Conservation (phyloP, 2,888 invertebrate species). For the Xanthia icteritia region DNA sequence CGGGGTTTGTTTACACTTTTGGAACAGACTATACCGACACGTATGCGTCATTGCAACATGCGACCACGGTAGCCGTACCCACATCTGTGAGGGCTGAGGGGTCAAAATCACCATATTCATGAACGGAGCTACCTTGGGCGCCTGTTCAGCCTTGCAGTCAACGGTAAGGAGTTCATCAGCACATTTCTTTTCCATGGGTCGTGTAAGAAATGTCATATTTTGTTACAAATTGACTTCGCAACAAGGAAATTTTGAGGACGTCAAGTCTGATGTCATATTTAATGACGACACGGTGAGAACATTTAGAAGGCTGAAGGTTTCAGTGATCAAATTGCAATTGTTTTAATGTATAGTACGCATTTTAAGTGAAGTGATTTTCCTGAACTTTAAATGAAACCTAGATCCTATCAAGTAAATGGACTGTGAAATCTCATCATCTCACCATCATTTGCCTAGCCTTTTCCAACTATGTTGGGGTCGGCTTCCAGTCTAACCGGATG, state of each 20-base stretch:
- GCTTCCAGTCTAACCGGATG: too few relatives aligned
- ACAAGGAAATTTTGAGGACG: background rate
- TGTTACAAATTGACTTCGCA: background rate
- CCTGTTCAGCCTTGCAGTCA: conserved; percentile 23
- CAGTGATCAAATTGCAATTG: background rate
- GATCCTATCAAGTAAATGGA: background rate
- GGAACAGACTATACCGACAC: background rate
- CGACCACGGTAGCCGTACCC: conserved; percentile 8
- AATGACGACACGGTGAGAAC: background rate
- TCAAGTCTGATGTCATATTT: background rate
- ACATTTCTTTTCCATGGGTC: background rate
- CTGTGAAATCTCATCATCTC: background rate
- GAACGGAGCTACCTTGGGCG: conserved; percentile 15
- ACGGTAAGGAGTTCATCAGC: conserved; percentile 26
- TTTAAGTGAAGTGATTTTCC: background rate
- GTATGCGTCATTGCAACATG: conserved; percentile 30
- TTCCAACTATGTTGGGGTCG: too few relatives aligned
- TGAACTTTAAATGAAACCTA: background rate
- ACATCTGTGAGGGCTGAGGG: conserved; percentile 29
- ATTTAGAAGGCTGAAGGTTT: too few relatives aligned
- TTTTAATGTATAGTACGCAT: background rate
- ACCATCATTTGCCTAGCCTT: too few relatives aligned
- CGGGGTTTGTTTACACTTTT: background rate
- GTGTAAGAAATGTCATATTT: conserved; percentile 11
- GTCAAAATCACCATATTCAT: conserved; percentile 56